Percentiles rank a stretch among this genome's conserved stretches.
phyloP scores from a whole-genome alignment of 1,140 invertebrate species.

The Pseudomyrmex flavicornis region DNA sequence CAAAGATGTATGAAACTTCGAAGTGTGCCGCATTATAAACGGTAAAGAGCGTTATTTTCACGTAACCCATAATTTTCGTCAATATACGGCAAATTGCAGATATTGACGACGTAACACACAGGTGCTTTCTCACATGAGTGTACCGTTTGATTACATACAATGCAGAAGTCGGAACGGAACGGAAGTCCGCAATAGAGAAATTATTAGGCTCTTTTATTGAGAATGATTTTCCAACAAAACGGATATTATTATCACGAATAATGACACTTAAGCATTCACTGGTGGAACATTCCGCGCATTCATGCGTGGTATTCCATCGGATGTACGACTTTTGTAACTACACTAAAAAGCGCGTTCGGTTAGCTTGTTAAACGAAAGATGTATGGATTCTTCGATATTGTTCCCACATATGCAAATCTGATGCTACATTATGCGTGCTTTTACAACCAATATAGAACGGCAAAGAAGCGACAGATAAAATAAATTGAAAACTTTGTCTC shows the following conservation, averaged over 20 bases:
- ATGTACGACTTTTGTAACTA: constrained; percentile 2
- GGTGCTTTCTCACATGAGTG: neutral
- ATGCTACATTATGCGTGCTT: no score
- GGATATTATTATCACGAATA: constrained; percentile 15
- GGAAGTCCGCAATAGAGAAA: constrained; percentile 8
- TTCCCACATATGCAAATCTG: no score
- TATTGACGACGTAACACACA: constrained; percentile 1
- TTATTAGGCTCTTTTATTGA: neutral
- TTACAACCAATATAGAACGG: no score
- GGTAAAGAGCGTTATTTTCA: neutral
- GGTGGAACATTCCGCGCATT: neutral
- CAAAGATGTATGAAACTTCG: constrained; percentile 1
- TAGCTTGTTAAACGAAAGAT: constrained; percentile 23
- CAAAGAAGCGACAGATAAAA: no score
- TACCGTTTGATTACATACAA: constrained; percentile 1
- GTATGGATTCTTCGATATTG: no score
- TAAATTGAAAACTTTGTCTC: neutral
- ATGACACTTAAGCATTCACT: constrained; percentile 31
- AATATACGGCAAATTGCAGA: constrained; percentile 20
- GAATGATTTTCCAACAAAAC: constrained; percentile 9
- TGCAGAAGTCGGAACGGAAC: neutral
- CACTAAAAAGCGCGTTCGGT: neutral
- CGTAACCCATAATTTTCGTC: constrained; percentile 3
- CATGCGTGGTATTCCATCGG: neutral
- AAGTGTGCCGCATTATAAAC: neutral